These are phyloP conservation scores for Idaea biselata DNA, from an alignment of 2,888 invertebrate species.

Conservation along the genomic window DNA sequence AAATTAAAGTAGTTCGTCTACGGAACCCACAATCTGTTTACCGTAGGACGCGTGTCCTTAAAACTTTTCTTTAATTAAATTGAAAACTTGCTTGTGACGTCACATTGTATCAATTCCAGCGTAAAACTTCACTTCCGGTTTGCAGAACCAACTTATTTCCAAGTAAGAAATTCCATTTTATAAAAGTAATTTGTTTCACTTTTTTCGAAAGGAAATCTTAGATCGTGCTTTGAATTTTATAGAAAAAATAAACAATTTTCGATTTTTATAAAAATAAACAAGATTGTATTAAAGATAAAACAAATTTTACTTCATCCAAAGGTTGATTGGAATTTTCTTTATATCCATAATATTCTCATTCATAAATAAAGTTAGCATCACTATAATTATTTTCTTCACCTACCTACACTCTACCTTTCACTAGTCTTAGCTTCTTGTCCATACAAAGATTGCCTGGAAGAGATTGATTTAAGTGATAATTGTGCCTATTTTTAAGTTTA, in stretches of 20 bases:
- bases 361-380: no score
- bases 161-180: conserved; percentile 4
- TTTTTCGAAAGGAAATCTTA: conserved; percentile 9
- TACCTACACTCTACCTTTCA: no score
- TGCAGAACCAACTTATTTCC: conserved; percentile 10
- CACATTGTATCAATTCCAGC: conserved; percentile 47
- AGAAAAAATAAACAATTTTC: background rate
- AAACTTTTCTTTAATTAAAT: conserved; percentile 74
- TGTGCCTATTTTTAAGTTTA: no score
- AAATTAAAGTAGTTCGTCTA: conserved; percentile 49
- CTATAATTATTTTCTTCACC: no score
- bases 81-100: conserved; percentile 63
- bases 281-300: background rate
- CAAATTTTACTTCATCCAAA: no score
- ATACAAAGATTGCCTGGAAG: no score
- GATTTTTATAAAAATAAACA: conserved; percentile 4
- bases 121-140: conserved; percentile 30
- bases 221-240: background rate
- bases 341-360: no score
- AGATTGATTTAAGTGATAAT: no score
- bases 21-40: conserved; percentile 38
- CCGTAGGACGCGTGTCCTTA: conserved; percentile 49
- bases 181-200: conserved; percentile 8
- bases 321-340: no score
- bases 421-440: no score